Evolutionary conservation across 1,140 invertebrate species (phyloP).

Genomic region (Drosophila chauvacae): DNA sequence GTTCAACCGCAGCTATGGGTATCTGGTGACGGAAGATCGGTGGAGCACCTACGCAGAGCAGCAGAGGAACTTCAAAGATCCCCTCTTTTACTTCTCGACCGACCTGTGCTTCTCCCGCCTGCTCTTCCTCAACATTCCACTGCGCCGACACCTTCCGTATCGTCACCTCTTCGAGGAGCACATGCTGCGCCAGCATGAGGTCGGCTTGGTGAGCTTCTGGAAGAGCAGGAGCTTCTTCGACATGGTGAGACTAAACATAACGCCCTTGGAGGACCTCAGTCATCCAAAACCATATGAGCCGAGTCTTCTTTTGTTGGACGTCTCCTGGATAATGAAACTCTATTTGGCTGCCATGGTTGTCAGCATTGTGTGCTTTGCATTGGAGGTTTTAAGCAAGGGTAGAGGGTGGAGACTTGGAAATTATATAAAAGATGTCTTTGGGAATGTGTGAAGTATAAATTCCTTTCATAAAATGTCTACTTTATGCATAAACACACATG

Average conservation of each 20-base stretch:
- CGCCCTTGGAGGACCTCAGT: slow-evolving; percentile 33
- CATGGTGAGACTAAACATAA: slow-evolving; percentile 33
- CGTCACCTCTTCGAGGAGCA: slow-evolving; percentile 52
- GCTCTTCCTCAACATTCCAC: slow-evolving; percentile 19
- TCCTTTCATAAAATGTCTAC: background rate
- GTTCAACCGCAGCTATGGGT: slow-evolving; percentile 38
- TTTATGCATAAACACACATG: background rate
- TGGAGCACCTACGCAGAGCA: slow-evolving; percentile 52
- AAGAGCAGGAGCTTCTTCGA: slow-evolving; percentile 35
- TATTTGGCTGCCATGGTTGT: slow-evolving; percentile 2
- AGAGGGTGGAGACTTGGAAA: background rate
- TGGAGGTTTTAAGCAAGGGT: slow-evolving; percentile 13
- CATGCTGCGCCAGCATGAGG: slow-evolving; percentile 36
- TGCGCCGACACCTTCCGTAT: slow-evolving; percentile 49
- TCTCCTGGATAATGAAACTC: slow-evolving; percentile 39
- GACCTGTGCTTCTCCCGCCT: slow-evolving; percentile 48
- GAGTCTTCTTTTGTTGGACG: slow-evolving; percentile 16
- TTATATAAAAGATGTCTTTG: background rate
- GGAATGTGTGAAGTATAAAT: background rate
- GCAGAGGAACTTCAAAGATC: slow-evolving; percentile 35
- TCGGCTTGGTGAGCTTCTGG: slow-evolving; percentile 49
- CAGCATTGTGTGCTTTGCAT: slow-evolving; percentile 27
- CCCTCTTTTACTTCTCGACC: slow-evolving; percentile 38
- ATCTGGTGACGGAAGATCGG: slow-evolving; percentile 23
- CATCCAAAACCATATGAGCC: background rate